phyloP scores from a whole-genome alignment of 2,113 vertebrate genomes.

The Channa maculata region DNA sequence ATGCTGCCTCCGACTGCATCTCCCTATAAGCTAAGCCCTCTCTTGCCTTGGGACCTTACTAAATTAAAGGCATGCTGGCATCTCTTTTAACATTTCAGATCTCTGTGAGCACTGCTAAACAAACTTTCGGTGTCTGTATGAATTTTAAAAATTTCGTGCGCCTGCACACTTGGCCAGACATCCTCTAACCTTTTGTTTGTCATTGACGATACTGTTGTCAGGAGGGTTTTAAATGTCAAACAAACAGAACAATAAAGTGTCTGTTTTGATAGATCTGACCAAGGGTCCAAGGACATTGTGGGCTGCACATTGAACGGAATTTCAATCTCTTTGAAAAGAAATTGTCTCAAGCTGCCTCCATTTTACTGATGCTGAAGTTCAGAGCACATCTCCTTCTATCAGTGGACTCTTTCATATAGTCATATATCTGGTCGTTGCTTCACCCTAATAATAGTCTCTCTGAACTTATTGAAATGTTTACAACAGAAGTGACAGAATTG shows the following conservation, averaged over 20 bases:
- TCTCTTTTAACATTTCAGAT: constrained; percentile 65
- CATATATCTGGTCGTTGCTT: not conserved
- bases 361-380: not conserved
- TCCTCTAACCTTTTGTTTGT: constrained; percentile 31
- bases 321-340: too few species aligned
- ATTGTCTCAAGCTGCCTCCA: not conserved
- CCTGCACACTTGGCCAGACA: constrained; percentile 25
- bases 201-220: constrained; percentile 41
- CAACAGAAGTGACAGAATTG: not conserved
- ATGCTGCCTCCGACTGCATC: constrained; percentile 49
- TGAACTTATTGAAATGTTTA: not conserved
- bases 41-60: constrained; percentile 56
- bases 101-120: constrained; percentile 44
- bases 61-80: constrained; percentile 69
- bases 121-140: constrained; percentile 56
- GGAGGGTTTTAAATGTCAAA: constrained; percentile 26
- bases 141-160: constrained; percentile 37
- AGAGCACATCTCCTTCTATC: not conserved
- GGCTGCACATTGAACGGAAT: too few species aligned
- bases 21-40: constrained; percentile 56
- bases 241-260: constrained; percentile 14
- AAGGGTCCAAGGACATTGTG: not conserved
- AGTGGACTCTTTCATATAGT: too few species aligned
- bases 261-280: constrained; percentile 18
- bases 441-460: not conserved